These are phyloP conservation scores for Tuberolachnus salignus DNA, from an alignment of 2,888 invertebrate species.

Conservation along the genomic window DNA sequence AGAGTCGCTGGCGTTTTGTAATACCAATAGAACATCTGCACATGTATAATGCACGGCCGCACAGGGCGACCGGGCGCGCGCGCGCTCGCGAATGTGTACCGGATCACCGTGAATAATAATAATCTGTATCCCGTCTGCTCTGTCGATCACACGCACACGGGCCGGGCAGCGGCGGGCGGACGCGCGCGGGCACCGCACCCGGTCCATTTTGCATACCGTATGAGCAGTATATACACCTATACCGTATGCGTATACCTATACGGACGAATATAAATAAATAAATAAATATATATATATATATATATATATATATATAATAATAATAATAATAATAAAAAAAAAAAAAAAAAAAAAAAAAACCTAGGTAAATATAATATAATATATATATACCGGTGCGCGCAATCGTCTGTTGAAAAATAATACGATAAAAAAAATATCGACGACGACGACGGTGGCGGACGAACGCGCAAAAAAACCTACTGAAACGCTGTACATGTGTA, in stretches of 20 bases:
- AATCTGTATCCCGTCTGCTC: conserved; percentile 27
- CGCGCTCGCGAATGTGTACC: neutral
- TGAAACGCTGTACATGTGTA: too few species aligned
- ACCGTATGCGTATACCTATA: neutral
- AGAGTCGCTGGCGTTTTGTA: conserved; percentile 19
- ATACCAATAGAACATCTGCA: neutral
- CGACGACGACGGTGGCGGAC: conserved; percentile 23
- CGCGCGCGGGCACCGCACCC: too few species aligned
- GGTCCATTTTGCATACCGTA: neutral
- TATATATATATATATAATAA: too few species aligned
- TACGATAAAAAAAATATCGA: conserved; percentile 43
- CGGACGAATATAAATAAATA: conserved; percentile 16
- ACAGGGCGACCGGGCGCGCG: neutral
- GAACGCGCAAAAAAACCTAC: conserved; percentile 6
- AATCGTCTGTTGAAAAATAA: conserved; percentile 52
- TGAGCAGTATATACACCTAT: too few species aligned
- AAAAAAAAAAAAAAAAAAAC: too few species aligned
- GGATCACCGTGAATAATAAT: conserved; percentile 25
- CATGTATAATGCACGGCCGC: neutral
- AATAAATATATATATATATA: conserved; percentile 6
- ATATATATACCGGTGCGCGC: neutral
- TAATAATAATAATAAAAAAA: too few species aligned
- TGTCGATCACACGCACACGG: conserved; percentile 1
- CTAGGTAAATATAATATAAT: too few species aligned
- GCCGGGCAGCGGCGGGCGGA: too few species aligned